Percentiles rank a stretch among this genome's conserved stretches.
Conservation (phyloP, 2,888 invertebrate species). For the Andrena chrysosceles region DNA sequence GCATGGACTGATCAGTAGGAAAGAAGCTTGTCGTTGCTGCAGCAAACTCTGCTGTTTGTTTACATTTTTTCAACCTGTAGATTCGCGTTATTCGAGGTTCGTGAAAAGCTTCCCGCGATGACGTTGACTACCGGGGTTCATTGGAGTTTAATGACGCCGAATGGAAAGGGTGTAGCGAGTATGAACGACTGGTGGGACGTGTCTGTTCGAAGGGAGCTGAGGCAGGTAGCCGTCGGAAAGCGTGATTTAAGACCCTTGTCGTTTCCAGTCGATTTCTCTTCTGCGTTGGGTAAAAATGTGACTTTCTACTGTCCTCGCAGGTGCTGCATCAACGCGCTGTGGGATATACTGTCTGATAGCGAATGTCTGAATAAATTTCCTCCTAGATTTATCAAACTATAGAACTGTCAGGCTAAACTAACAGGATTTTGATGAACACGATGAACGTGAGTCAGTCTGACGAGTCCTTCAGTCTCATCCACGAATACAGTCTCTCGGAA, state of each 20-base stretch:
- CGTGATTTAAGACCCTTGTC: neutral
- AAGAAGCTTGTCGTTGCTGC: neutral
- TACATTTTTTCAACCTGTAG: constrained; percentile 34
- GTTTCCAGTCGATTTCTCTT: neutral
- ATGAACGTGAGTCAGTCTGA: neutral
- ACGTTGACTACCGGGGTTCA: neutral
- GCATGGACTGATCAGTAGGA: neutral
- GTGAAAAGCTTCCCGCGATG: neutral
- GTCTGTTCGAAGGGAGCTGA: neutral
- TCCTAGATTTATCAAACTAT: too few relatives aligned
- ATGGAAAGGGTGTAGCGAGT: too few relatives aligned
- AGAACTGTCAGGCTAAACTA: neutral
- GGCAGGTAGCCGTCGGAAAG: constrained; percentile 44
- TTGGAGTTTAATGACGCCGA: neutral
- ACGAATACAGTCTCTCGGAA: neutral
- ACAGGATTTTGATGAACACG: neutral
- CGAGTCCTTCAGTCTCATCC: constrained; percentile 6
- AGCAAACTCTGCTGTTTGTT: neutral
- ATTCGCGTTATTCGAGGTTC: neutral
- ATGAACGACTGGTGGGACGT: neutral
- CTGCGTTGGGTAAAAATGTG: neutral
- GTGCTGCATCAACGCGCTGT: too few relatives aligned
- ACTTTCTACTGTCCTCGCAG: neutral
- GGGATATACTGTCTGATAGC: neutral
- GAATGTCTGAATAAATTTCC: neutral